Evolutionary conservation across 2,113 vertebrate species (phyloP), one percentile per base, ranked within the genome.

Genomic region (Odocoileus virginianus): DNA sequence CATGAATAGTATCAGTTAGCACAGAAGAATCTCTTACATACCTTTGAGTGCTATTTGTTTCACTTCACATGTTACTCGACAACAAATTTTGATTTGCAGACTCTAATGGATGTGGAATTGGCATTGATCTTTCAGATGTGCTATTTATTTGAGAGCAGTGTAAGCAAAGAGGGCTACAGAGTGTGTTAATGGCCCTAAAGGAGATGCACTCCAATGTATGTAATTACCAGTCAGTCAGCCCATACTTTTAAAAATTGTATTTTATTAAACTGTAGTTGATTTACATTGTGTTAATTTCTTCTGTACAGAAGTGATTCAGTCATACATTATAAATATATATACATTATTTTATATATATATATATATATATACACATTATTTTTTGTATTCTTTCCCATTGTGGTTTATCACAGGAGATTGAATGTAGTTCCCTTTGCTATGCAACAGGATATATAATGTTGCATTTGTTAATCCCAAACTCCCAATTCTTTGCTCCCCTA

Each of bases 51-150:
- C 50, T n/a, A 54, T 96, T 94, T 79, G 36, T 61, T 96, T 95
- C 58, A 9, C 45, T 85, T 40, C 90, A 6, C 45, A 28, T 86
- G 21, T 81, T 94, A 79, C 27, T 52, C 17, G 55, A 90, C 54
- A 79, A 85, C 21, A 61, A 33, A 14, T 94, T 95, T 88, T 94
- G 89, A 95, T 92, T 94, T 97, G 19, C 52, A 92, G 52, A 71
- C 3, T 21, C 7, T 57, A 61, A 43, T 85, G 71, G 47, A 55
- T 94, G 4, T 67, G 82, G 83, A 71, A 89, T 81, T 93, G 81
- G 33, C 47, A 64, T 90, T 92, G 58, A 60, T 36, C 47, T 92
- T 94, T 90, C 86, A 47, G 40, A 87, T 78, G 15, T 78, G n/a
- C 82, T 87, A 8, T 89, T 95, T 87, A 30, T 84, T 82, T 71